These are phyloP conservation scores for Rhimphoctona megacephalus DNA, from an alignment of 2,888 invertebrate species.

Conservation along the genomic window DNA sequence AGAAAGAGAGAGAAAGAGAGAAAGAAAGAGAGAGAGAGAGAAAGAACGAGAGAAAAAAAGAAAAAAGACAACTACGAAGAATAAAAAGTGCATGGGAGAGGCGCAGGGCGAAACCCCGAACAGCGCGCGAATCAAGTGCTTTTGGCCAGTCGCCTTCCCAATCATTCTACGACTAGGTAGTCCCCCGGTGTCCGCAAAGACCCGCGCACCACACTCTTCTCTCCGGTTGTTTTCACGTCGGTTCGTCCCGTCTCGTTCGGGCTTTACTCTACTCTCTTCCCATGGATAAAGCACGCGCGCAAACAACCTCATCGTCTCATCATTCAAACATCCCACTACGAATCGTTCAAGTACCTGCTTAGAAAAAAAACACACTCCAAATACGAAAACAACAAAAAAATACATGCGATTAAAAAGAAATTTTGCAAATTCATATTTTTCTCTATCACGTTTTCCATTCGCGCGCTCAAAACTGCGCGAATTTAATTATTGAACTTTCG, in stretches of 20 bases:
- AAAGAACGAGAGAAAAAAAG: constrained; percentile 74
- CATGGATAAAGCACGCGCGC: constrained; percentile 26
- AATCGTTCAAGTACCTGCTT: constrained; percentile 6
- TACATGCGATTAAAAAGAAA: neutral
- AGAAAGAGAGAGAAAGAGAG: constrained; percentile 66
- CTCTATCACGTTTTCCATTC: neutral
- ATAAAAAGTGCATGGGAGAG: constrained; percentile 84
- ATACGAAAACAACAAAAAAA: neutral
- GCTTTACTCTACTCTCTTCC: constrained; percentile 2
- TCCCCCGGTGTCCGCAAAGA: constrained; percentile 83
- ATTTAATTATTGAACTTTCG: neutral
- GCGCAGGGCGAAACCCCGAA: constrained; percentile 84
- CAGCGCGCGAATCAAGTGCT: constrained; percentile 84
- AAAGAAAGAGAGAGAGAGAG: constrained; percentile 7
- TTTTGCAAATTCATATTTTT: neutral
- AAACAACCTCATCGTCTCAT: neutral
- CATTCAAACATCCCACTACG: neutral
- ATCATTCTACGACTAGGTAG: constrained; percentile 85
- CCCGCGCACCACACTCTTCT: constrained; percentile 52
- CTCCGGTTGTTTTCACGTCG: constrained; percentile 67
- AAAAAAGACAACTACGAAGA: constrained; percentile 30
- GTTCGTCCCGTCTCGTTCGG: constrained; percentile 15
- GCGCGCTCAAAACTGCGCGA: neutral
- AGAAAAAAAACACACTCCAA: neutral
- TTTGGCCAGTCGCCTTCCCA: constrained; percentile 85